phyloP scores from a whole-genome alignment of 2,113 vertebrate species.

The Lampris incognitus region DNA sequence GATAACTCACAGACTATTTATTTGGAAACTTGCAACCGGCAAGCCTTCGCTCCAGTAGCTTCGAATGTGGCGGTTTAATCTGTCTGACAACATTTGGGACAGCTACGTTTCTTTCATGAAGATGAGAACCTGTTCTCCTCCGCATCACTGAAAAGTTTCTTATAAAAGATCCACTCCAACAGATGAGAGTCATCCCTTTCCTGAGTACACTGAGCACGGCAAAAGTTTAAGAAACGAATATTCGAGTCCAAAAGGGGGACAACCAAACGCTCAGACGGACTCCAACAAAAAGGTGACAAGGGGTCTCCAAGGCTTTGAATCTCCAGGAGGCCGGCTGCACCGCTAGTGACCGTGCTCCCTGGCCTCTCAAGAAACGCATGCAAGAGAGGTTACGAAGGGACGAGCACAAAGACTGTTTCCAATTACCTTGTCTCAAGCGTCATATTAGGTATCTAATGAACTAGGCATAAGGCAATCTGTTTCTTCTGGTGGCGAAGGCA shows the following conservation, averaged over 20 bases:
- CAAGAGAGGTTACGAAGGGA: not conserved
- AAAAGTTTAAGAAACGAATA: not conserved
- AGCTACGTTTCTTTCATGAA: no score
- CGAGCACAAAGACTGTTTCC: not conserved
- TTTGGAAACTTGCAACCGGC: no score
- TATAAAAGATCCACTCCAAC: no score
- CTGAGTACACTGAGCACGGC: not conserved
- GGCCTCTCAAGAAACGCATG: slow-evolving; percentile 7
- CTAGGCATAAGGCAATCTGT: slow-evolving; percentile 23
- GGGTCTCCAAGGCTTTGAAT: not conserved
- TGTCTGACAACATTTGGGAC: no score
- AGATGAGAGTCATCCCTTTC: not conserved
- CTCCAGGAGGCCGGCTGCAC: not conserved
- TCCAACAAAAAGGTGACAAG: not conserved
- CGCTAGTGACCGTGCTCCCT: not conserved
- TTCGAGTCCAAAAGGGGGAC: not conserved
- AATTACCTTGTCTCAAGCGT: slow-evolving; percentile 5
- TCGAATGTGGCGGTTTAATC: no score
- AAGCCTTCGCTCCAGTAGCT: no score
- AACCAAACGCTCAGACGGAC: not conserved
- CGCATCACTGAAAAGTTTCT: no score
- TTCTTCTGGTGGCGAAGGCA: not conserved
- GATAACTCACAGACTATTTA: no score
- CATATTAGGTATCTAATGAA: slow-evolving; percentile 65
- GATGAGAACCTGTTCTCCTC: no score